Evolutionary conservation across 2,888 invertebrate genomes (phyloP).

Genomic region (Barypeithes pellucidus): DNA sequence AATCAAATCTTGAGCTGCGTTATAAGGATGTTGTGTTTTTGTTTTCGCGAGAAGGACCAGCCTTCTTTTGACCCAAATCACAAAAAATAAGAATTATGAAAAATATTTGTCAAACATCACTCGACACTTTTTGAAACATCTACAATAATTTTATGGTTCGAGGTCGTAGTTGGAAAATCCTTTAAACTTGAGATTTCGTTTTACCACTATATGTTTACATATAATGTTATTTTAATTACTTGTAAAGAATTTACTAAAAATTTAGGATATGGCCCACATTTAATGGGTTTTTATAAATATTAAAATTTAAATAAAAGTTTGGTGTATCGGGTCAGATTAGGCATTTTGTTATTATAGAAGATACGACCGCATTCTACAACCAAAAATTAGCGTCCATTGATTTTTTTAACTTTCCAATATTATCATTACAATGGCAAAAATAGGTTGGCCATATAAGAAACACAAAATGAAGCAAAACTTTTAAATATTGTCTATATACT

Average conservation of each 20-base stretch:
- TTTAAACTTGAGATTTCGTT: too few relatives aligned
- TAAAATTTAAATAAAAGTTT: constrained; percentile 2
- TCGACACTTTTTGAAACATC: too few relatives aligned
- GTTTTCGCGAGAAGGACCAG: too few relatives aligned
- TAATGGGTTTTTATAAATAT: neutral
- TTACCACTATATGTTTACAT: too few relatives aligned
- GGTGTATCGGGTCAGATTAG: neutral
- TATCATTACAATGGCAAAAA: neutral
- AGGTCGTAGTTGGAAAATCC: too few relatives aligned
- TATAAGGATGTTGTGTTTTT: neutral
- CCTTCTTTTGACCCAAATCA: too few relatives aligned
- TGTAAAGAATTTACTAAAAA: neutral
- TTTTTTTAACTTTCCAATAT: neutral
- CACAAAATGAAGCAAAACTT: too few relatives aligned
- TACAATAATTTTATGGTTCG: too few relatives aligned
- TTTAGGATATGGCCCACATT: constrained; percentile 5
- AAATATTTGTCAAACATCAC: too few relatives aligned
- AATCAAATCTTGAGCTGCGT: neutral
- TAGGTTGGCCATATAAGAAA: neutral
- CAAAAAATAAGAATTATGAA: too few relatives aligned
- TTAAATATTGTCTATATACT: too few relatives aligned
- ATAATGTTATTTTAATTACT: neutral
- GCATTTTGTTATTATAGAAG: neutral
- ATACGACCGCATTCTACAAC: neutral
- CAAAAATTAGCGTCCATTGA: neutral